Evolutionary conservation across 2,888 invertebrate genomes (phyloP).

Genomic region (Caenorhabditis drosophilae): DNA sequence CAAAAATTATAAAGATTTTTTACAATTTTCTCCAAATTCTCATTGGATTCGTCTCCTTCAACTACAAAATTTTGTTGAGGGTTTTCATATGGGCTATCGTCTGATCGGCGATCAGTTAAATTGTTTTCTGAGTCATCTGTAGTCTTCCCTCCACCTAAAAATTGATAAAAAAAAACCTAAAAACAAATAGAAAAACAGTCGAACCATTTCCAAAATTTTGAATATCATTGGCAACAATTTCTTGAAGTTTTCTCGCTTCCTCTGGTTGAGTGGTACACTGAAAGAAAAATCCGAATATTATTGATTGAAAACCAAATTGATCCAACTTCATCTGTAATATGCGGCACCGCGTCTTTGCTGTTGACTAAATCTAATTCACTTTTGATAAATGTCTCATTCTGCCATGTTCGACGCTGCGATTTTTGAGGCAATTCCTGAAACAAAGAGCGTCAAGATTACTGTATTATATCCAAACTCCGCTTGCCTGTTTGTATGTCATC

Average conservation of each 20-base stretch:
- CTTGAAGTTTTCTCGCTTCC: slow-evolving; percentile 29
- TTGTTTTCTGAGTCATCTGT: slow-evolving; percentile 20
- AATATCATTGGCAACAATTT: slow-evolving; percentile 25
- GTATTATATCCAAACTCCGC: too few relatives aligned
- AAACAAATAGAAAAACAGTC: too few relatives aligned
- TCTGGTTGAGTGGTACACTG: slow-evolving; percentile 33
- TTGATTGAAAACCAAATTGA: not conserved
- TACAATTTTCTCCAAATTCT: slow-evolving; percentile 55
- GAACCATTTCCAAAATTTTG: slow-evolving; percentile 18
- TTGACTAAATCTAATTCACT: slow-evolving; percentile 58
- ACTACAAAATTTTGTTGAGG: slow-evolving; percentile 27
- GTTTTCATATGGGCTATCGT: slow-evolving; percentile 28
- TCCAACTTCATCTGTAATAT: slow-evolving; percentile 40
- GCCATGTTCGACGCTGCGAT: slow-evolving; percentile 61
- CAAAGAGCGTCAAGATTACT: slow-evolving; percentile 6
- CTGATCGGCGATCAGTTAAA: slow-evolving; percentile 26
- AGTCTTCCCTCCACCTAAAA: not conserved
- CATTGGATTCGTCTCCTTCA: slow-evolving; percentile 40
- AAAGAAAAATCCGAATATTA: slow-evolving; percentile 3
- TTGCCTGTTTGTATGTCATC: slow-evolving; percentile 45
- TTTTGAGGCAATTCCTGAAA: slow-evolving; percentile 19
- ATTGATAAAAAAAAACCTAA: too few relatives aligned
- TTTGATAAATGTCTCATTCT: slow-evolving; percentile 61
- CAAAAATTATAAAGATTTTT: slow-evolving; percentile 4
- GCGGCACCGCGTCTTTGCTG: slow-evolving; percentile 54